phyloP scores from a whole-genome alignment of 2,888 invertebrate genomes.

The Eupithecia subfuscata region DNA sequence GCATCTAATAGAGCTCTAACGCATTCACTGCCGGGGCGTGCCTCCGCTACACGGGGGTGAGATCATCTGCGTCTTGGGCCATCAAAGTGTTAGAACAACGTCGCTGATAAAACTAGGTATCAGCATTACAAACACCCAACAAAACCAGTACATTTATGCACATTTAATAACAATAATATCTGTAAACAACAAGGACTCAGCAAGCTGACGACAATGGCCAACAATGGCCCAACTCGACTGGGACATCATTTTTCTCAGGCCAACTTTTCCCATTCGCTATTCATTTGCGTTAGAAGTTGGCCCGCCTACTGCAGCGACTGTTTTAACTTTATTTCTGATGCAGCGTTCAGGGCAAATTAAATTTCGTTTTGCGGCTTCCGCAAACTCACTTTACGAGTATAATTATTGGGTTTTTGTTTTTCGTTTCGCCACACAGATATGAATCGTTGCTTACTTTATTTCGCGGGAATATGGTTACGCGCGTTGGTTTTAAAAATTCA shows the following conservation, averaged over 20 bases:
- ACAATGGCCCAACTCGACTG: slow-evolving; percentile 72
- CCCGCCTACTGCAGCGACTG: slow-evolving; percentile 80
- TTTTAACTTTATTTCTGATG: slow-evolving; percentile 84
- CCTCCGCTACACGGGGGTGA: no score
- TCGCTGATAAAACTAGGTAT: slow-evolving; percentile 17
- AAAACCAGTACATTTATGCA: slow-evolving; percentile 54
- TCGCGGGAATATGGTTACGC: slow-evolving; percentile 52
- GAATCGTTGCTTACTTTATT: slow-evolving; percentile 69
- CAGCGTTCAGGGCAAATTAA: slow-evolving; percentile 84
- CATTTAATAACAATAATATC: slow-evolving; percentile 77
- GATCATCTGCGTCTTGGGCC: no score
- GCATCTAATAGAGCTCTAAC: background rate
- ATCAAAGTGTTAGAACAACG: no score
- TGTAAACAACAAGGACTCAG: slow-evolving; percentile 63
- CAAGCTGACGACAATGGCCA: slow-evolving; percentile 67
- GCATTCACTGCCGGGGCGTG: no score
- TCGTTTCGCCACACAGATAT: slow-evolving; percentile 58
- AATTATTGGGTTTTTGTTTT: slow-evolving; percentile 74
- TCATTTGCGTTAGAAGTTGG: slow-evolving; percentile 84
- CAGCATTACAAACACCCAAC: slow-evolving; percentile 31
- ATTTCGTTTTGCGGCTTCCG: slow-evolving; percentile 83
- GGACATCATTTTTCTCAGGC: slow-evolving; percentile 82
- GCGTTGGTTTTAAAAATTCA: slow-evolving; percentile 12
- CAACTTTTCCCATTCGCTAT: slow-evolving; percentile 84
- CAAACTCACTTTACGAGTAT: slow-evolving; percentile 79